Base-by-base conservation (phyloP, 1,140 invertebrate genomes). In the Tachypleus tridentatus region DNA sequence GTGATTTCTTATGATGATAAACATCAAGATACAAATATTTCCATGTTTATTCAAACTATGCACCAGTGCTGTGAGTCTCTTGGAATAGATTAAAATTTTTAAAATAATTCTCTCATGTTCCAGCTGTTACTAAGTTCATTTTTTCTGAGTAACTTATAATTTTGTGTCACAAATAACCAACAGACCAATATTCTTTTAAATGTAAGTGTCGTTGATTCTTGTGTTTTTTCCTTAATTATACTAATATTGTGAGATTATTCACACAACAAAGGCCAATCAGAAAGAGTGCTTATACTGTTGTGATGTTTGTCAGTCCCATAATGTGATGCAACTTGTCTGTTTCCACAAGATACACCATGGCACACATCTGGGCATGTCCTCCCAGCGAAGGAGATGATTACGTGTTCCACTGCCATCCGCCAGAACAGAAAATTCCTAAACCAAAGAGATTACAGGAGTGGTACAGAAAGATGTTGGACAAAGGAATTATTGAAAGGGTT, bases 401-500 rank as follows among this genome's bases (percentile, higher is more conserved):
- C 77, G 99, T 99, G 71, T 99, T 99, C 79, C 97, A 99, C 78
- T 99, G 96, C 78, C 97, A 99, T 85, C 97, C 97, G 57, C 83
- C 86, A 65, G 97, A 99, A 80, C 97, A 99, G 80, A 99, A 97
- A 79, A 99, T 99, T 75, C 97, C 97, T 51, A 99, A 99, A 80
- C 97, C 97, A 58, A 99, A 99, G 80, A 84, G 96, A 76, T 81
- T 99, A 69, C 96, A 98, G 70, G 97, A 99, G 74, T 99, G 97
- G 97, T 99, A 99, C 79, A 98, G 98, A 79, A 98, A 97, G 80
- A 99, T 99, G 97, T 82, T 99, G 62, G 97, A 99, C 76, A 99
- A 98, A 77, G 97, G 96, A 71, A 96, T 98, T 70, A 90, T 95
- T 75, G 97, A 99, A 75, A 84, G 95, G 71, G 97, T 97, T 75